Percentiles rank a stretch among this genome's conserved stretches.
phyloP scores from a whole-genome alignment of 2,113 vertebrate genomes.

The Eleginops maclovinus region DNA sequence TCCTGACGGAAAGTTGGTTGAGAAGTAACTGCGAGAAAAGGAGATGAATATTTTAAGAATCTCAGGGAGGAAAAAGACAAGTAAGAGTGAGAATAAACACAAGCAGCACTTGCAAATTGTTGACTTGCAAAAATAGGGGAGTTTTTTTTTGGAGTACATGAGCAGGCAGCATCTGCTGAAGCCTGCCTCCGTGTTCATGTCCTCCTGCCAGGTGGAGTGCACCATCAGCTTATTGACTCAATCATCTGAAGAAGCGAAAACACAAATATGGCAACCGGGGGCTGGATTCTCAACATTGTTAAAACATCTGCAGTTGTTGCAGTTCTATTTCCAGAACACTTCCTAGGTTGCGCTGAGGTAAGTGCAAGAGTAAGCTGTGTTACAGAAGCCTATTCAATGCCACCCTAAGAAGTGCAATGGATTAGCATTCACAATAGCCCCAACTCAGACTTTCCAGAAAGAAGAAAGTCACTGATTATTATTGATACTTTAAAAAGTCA shows the following conservation, averaged over 20 bases:
- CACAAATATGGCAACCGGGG: constrained; percentile 64
- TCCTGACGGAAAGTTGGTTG: constrained; percentile 76
- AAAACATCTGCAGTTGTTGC: constrained; percentile 72
- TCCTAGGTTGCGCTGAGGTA: constrained; percentile 57
- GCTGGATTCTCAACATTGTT: constrained; percentile 56
- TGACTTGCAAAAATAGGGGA: constrained; percentile 70
- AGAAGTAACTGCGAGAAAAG: constrained; percentile 57
- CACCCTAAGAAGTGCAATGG: constrained; percentile 23
- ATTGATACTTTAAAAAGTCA: constrained; percentile 34
- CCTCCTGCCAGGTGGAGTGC: constrained; percentile 56
- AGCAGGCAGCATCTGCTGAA: constrained; percentile 56
- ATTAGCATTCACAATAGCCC: constrained; percentile 56
- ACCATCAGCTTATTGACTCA: constrained; percentile 77
- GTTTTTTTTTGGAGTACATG: constrained; percentile 49
- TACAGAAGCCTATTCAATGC: constrained; percentile 43
- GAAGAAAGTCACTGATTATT: constrained; percentile 26
- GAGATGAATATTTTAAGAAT: constrained; percentile 77
- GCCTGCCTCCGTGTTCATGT: constrained; percentile 48
- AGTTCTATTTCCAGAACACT: constrained; percentile 67
- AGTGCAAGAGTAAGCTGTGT: constrained; percentile 61
- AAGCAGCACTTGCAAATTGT: constrained; percentile 64
- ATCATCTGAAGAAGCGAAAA: constrained; percentile 68
- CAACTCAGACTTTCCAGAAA: constrained; percentile 28
- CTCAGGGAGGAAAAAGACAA: constrained; percentile 51
- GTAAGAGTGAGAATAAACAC: constrained; percentile 59